Evolutionary conservation across 2,888 invertebrate genomes (phyloP).

Genomic region (Myopa tessellatipennis): DNA sequence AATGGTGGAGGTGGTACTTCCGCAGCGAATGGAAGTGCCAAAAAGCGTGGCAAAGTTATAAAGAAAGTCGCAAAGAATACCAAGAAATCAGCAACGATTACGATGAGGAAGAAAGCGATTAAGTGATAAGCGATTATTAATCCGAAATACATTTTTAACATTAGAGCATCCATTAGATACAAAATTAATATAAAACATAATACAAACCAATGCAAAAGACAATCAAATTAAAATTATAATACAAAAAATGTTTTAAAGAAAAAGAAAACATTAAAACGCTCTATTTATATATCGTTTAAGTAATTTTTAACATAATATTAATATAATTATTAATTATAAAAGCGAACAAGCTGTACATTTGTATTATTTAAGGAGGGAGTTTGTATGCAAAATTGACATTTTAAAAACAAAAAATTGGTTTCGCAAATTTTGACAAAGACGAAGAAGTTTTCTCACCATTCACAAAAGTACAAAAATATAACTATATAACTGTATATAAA

Average conservation of each 20-base stretch:
- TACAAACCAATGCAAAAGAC: not conserved
- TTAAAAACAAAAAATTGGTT: not conserved
- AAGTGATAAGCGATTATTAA: constrained; percentile 55
- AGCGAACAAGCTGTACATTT: constrained; percentile 26
- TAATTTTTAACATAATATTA: constrained; percentile 38
- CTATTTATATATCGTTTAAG: constrained; percentile 23
- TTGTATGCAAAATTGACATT: not conserved
- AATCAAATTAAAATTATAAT: too few species aligned
- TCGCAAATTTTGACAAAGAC: not conserved
- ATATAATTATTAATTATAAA: constrained; percentile 39
- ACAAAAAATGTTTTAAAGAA: constrained; percentile 4
- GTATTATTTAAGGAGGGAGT: not conserved
- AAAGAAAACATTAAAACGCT: not conserved
- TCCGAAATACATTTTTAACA: not conserved
- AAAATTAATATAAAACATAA: constrained; percentile 13
- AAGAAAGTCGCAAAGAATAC: constrained; percentile 70
- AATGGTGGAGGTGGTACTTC: constrained; percentile 73
- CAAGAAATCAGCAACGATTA: constrained; percentile 74
- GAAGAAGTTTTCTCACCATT: not conserved
- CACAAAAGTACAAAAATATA: not conserved
- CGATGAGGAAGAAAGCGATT: constrained; percentile 76
- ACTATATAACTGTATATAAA: too few species aligned
- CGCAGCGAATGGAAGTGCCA: constrained; percentile 68
- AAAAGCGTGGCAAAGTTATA: constrained; percentile 68
- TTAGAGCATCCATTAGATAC: constrained; percentile 40